Percentiles rank a stretch among this genome's conserved stretches.
Conservation (phyloP, 2,888 invertebrate genomes). For the Lasioglossum calceatum region DNA sequence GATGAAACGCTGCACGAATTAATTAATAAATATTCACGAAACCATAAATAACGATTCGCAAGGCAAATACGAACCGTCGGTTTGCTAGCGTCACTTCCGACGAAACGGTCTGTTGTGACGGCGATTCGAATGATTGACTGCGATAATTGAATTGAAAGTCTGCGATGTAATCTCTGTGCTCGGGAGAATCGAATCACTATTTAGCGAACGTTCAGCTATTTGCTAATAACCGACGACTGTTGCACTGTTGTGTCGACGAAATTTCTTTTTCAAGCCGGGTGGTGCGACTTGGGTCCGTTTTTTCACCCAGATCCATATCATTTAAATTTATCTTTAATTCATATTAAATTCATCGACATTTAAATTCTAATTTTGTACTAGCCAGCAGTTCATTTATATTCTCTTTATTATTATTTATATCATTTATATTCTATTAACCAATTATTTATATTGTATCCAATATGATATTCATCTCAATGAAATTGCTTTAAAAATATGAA, state of each 20-base stretch:
- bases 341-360: neutral
- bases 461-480: neutral
- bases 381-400: neutral
- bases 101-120: conserved; percentile 8
- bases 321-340: neutral
- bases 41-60: conserved; percentile 43
- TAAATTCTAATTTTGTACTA: neutral
- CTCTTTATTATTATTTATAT: neutral
- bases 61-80: conserved; percentile 47
- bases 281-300: neutral
- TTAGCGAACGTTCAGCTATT: neutral
- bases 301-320: neutral
- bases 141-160: conserved; percentile 15
- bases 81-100: neutral
- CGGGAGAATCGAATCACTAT: conserved; percentile 1
- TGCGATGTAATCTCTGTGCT: neutral
- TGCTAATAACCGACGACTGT: neutral
- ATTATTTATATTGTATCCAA: neutral
- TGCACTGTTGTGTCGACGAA: neutral
- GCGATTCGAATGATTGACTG: conserved; percentile 16
- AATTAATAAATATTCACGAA: conserved; percentile 58
- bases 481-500: neutral
- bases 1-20: neutral
- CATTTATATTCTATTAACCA: neutral
- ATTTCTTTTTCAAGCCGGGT: neutral